Evolutionary conservation across 2,888 invertebrate species (phyloP), one percentile per base, ranked within the genome.

Genomic region (Caenorhabditis wallacei): DNA sequence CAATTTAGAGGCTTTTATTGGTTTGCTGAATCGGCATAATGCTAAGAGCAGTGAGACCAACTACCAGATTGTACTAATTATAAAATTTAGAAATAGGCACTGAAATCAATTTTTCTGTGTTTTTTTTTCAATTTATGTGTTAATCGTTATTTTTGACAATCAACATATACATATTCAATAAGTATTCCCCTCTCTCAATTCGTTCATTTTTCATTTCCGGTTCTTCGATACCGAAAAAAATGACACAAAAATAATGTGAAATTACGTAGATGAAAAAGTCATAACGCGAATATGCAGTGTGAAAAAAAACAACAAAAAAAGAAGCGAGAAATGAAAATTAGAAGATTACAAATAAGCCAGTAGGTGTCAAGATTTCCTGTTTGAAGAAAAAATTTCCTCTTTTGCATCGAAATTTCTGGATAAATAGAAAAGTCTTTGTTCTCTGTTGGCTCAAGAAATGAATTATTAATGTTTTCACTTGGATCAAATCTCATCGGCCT

Each of bases 401-500:
- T 61, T 43, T 61, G 61, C 61, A 61, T 40, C 61, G n/a, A 61
- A 46, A 30, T 30, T 61, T 61, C 16, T 26, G 24, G 40, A 61
- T 43, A 61, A 61, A 61, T 61, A 61, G 26, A 26, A 43, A 61
- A 43, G 24, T 66, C 56, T 74, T 69, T 76, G 76, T 69, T 76
- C 68, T 69, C 16, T 26, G 30, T 20, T 66, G 64, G 53, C 68
- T 43, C 61, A 43, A 35, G 2, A 61, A 76, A 53, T 76, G 48
- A 76, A 76, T 76, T 59, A 66, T 75, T 75, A 48, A 75, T 48
- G 59, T 51, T 75, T 66, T 59, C 66, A 66, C 72, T 72, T 51
- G 72, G 63, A 72, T 72, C 72, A 43, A 68, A 57, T 59, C 70
- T 35, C 48, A 59, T n/a, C 46, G 37, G 18, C 46, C 20, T 8